These are phyloP conservation scores for Cyanoramphus novaezelandiae DNA, from an alignment of 2,113 vertebrate genomes.

Conservation along the genomic window DNA sequence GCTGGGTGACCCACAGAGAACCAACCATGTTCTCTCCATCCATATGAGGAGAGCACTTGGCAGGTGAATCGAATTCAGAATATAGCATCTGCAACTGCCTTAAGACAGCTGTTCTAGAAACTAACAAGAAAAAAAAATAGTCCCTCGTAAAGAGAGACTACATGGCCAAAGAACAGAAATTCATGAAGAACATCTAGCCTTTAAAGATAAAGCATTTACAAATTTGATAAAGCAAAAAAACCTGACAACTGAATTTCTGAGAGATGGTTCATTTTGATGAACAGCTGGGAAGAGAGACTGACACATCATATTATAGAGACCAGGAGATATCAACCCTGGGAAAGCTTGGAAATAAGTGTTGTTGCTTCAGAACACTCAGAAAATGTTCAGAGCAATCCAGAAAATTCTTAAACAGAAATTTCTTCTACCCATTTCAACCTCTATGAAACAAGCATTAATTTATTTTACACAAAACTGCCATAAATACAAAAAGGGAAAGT, in stretches of 20 bases:
- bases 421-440: background rate
- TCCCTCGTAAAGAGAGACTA: background rate
- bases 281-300: background rate
- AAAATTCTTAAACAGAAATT: background rate
- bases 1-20: background rate
- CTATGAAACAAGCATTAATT: background rate
- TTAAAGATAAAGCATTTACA: background rate
- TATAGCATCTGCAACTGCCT: background rate
- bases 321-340: background rate
- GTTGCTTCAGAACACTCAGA: background rate
- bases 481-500: background rate
- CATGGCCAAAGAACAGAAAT: background rate
- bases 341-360: background rate
- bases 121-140: background rate
- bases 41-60: background rate
- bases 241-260: background rate
- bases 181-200: background rate
- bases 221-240: background rate
- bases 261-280: background rate
- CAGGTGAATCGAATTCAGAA: background rate
- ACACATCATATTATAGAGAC: background rate
- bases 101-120: background rate
- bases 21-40: background rate
- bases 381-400: background rate
- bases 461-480: background rate